Conservation (phyloP, 2,113 vertebrate species). For the Tinamus guttatus region DNA sequence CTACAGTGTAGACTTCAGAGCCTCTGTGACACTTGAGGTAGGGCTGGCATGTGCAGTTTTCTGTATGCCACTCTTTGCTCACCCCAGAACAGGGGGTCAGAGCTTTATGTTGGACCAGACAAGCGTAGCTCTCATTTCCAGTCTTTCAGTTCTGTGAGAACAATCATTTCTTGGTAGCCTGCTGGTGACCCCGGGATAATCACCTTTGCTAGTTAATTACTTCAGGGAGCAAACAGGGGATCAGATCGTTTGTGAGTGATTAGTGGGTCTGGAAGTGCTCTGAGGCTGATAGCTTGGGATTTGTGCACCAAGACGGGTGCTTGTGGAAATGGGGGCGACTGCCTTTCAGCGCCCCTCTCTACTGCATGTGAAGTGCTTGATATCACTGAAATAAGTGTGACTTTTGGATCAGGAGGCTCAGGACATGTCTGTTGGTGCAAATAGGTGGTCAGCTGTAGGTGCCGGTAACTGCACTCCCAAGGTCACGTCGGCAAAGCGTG, state of each 20-base stretch:
- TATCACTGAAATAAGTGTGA: accelerated
- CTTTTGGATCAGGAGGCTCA: background rate
- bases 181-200: slow-evolving; percentile 42
- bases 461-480: background rate
- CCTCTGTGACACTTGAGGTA: background rate
- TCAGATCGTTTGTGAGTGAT: slow-evolving; percentile 47
- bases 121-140: background rate
- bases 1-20: background rate
- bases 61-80: background rate
- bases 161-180: background rate
- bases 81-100: background rate
- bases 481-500: background rate
- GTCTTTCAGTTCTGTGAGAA: background rate
- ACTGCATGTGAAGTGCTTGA: background rate
- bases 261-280: background rate
- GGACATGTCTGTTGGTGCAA: background rate
- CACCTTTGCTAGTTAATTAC: slow-evolving; percentile 56
- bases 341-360: background rate
- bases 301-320: background rate
- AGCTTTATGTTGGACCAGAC: background rate
- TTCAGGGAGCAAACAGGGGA: background rate
- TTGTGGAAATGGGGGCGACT: background rate
- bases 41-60: background rate
- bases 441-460: accelerated
- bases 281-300: background rate